phyloP scores from a whole-genome alignment of 2,113 vertebrate species.

The Hemicordylus capensis region DNA sequence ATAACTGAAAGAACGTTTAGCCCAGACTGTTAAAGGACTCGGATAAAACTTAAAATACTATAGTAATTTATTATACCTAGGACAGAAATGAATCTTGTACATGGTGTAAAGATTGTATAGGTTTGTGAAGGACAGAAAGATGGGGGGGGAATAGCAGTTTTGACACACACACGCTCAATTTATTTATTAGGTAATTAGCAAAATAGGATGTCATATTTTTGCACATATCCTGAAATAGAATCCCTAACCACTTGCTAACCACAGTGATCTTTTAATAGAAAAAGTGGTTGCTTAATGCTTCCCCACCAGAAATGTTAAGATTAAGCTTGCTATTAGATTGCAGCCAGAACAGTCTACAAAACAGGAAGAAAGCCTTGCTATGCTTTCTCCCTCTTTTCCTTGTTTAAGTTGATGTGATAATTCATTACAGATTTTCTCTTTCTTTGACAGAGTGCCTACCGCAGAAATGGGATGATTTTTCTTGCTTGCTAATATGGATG shows the following conservation, averaged over 20 bases:
- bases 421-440: constrained; percentile 78
- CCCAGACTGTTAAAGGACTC: constrained; percentile 51
- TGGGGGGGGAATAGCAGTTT: constrained; percentile 52
- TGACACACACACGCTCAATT: constrained; percentile 54
- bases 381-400: constrained; percentile 65
- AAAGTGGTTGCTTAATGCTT: constrained; percentile 62
- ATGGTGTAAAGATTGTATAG: constrained; percentile 50
- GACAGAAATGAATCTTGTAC: constrained; percentile 57
- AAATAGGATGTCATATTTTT: constrained; percentile 68
- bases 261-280: constrained; percentile 74
- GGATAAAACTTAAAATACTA: constrained; percentile 61
- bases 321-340: constrained; percentile 60
- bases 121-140: constrained; percentile 61
- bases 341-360: constrained; percentile 67
- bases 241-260: constrained; percentile 80
- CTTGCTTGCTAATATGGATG: constrained; percentile 86
- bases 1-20: constrained; percentile 30
- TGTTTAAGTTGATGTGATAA: constrained; percentile 73
- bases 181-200: constrained; percentile 68
- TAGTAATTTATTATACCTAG: constrained; percentile 61
- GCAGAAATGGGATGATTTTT: constrained; percentile 89
- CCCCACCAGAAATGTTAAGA: constrained; percentile 73
- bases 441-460: constrained; percentile 84
- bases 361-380: constrained; percentile 72
- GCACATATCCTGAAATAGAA: constrained; percentile 72